Evolutionary conservation across 2,113 vertebrate species (phyloP).

Genomic region (Jaculus jaculus): DNA sequence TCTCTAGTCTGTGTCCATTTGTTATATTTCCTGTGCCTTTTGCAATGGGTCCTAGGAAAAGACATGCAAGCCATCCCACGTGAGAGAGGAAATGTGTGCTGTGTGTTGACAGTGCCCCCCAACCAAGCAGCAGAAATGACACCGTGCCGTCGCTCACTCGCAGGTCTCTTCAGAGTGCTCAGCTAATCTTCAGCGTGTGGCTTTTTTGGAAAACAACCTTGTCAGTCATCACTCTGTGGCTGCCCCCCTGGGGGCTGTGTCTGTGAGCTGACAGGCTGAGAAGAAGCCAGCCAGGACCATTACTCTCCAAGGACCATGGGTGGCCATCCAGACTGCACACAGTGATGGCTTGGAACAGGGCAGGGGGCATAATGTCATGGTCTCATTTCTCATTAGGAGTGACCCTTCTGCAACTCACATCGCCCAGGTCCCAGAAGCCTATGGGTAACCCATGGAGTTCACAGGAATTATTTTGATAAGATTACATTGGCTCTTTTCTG

Average conservation of each 20-base stretch:
- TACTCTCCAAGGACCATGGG: rapidly evolving
- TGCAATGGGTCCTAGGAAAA: not conserved
- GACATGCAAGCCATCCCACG: not conserved
- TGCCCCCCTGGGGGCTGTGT: not conserved
- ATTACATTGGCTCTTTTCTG: not conserved
- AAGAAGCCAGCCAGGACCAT: conserved; percentile 8
- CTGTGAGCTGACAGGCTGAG: not conserved
- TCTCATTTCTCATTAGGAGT: not conserved
- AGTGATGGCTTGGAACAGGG: not conserved
- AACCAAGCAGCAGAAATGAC: not conserved
- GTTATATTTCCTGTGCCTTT: not conserved
- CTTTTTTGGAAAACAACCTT: not conserved
- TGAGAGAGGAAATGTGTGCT: not conserved
- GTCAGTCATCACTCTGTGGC: rapidly evolving
- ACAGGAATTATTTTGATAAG: not conserved
- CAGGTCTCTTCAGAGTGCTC: not conserved
- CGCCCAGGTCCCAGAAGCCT: not conserved
- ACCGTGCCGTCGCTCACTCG: rapidly evolving
- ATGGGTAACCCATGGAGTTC: rapidly evolving
- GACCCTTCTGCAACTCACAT: not conserved
- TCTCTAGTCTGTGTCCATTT: too few relatives aligned
- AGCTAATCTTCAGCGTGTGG: not conserved
- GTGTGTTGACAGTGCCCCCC: rapidly evolving
- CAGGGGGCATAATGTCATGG: rapidly evolving
- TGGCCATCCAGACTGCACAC: not conserved